A percentile compares a stretch with the other conserved stretches of the same genome.
phyloP scores from a whole-genome alignment of 2,113 vertebrate genomes.

The Amia ocellicauda region DNA sequence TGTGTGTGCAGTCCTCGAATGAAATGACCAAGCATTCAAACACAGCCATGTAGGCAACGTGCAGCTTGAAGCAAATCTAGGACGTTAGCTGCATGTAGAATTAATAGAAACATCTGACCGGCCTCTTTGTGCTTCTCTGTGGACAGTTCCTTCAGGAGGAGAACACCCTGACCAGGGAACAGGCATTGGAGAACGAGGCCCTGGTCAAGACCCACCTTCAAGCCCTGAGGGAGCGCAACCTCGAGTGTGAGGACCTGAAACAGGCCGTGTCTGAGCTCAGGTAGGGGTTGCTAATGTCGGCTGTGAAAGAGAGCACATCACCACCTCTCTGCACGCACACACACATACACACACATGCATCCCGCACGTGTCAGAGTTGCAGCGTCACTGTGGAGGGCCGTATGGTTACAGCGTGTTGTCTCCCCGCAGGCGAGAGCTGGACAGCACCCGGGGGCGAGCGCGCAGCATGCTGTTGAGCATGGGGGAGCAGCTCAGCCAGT shows the following conservation, averaged over 20 bases:
- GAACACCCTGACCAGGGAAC: slow-evolving; percentile 68
- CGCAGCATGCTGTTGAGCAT: slow-evolving; percentile 42
- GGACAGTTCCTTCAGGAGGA: slow-evolving; percentile 84
- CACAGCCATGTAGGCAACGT: too few species aligned
- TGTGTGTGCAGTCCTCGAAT: background rate
- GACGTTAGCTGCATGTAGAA: background rate
- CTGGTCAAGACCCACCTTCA: slow-evolving; percentile 62
- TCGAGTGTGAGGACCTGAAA: slow-evolving; percentile 76
- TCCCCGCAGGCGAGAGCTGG: slow-evolving; percentile 52
- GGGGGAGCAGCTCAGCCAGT: slow-evolving; percentile 49
- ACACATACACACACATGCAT: background rate
- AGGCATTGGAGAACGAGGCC: slow-evolving; percentile 74
- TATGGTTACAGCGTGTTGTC: too few species aligned
- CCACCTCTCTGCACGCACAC: slow-evolving; percentile 16
- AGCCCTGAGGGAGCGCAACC: slow-evolving; percentile 65
- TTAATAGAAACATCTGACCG: background rate
- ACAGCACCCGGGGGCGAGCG: slow-evolving; percentile 35
- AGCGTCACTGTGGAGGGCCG: too few species aligned
- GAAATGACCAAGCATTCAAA: too few species aligned
- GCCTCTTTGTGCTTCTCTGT: background rate
- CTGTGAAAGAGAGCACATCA: background rate
- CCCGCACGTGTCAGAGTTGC: too few species aligned
- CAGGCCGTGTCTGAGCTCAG: slow-evolving; percentile 58
- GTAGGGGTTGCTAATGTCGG: slow-evolving; percentile 51
- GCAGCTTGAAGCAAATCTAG: background rate